These are phyloP conservation scores for Callaeas wilsoni DNA, from an alignment of 2,113 vertebrate species.

Conservation along the genomic window DNA sequence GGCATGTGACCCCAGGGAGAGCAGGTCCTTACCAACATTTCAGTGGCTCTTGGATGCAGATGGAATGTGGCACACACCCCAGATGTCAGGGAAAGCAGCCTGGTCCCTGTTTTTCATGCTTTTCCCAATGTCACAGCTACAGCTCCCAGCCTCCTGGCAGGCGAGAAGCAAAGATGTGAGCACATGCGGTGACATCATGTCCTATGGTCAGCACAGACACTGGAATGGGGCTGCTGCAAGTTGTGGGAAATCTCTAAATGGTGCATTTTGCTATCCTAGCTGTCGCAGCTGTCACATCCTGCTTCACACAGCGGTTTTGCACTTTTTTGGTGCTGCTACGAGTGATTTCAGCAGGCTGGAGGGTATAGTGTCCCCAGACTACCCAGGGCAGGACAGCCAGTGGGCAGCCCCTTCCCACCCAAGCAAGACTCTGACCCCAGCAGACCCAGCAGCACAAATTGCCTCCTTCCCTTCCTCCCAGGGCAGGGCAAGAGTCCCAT, in stretches of 20 bases:
- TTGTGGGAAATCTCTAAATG: background rate
- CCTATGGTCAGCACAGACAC: accelerated
- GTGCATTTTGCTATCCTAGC: background rate
- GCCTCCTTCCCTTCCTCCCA: background rate
- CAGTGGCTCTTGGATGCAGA: background rate
- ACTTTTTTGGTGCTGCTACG: background rate
- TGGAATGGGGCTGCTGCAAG: accelerated
- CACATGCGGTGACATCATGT: accelerated
- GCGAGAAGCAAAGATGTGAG: background rate
- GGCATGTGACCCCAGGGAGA: accelerated
- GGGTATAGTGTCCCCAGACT: background rate
- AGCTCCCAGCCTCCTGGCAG: background rate
- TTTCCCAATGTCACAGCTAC: accelerated
- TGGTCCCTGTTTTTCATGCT: background rate
- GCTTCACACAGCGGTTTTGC: background rate
- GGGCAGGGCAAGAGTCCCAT: background rate
- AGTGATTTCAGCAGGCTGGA: accelerated
- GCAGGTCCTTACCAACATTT: background rate
- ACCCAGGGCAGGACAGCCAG: background rate
- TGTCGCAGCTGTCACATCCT: background rate
- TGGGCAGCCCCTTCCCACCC: background rate
- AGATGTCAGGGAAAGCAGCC: background rate
- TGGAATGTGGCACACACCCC: background rate
- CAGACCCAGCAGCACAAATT: background rate
- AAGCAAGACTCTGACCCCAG: background rate